Evolutionary conservation across 2,113 vertebrate species (phyloP).

Genomic region (Acanthochromis polyacanthus): DNA sequence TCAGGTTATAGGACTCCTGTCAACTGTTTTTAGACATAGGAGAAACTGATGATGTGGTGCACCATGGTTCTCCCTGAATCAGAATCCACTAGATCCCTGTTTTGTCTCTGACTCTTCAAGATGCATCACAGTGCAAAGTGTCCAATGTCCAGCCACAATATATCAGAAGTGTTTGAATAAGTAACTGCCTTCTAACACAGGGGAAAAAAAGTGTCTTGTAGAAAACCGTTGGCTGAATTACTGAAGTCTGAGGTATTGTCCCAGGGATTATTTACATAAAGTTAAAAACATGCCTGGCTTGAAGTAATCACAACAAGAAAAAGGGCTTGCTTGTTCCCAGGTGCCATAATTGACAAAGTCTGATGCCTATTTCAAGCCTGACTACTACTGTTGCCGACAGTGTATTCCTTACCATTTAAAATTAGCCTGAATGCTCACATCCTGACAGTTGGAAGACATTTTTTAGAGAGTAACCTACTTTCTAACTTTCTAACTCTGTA

Average conservation of each 20-base stretch:
- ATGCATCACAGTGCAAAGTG: too few species aligned
- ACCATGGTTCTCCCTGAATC: not conserved
- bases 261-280: too few species aligned
- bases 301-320: too few species aligned
- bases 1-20: not conserved
- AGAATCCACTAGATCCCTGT: not conserved
- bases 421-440: slow-evolving; percentile 7
- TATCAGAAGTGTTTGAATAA: slow-evolving; percentile 1
- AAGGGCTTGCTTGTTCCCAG: too few species aligned
- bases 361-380: too few species aligned
- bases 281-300: too few species aligned
- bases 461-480: slow-evolving; percentile 2
- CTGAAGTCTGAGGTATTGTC: not conserved
- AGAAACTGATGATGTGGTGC: not conserved
- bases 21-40: not conserved
- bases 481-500: slow-evolving; percentile 7
- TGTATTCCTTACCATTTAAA: slow-evolving; percentile 7
- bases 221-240: slow-evolving; percentile 1
- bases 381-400: too few species aligned
- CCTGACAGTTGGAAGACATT: slow-evolving; percentile 6
- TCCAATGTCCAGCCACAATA: not conserved
- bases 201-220: not conserved
- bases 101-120: not conserved
- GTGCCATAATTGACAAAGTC: too few species aligned
- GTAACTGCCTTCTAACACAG: not conserved